Evolutionary conservation across 2,888 invertebrate species (phyloP), one percentile per base, ranked within the genome.

Genomic region (Drosophila kuntzei): DNA sequence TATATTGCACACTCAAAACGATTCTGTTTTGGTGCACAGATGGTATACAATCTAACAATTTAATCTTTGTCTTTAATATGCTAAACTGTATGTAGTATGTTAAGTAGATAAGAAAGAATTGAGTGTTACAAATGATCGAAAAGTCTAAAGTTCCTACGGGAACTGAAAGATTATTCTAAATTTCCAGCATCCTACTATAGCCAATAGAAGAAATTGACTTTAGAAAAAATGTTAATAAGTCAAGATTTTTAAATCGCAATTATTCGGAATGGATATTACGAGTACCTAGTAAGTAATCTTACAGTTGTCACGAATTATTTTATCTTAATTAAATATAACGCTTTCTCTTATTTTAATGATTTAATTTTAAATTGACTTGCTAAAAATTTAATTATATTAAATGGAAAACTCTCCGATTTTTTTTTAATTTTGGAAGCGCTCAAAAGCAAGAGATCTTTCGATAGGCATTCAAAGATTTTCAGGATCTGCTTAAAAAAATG

Each of bases 21-120:
- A 18, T 11, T 36, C 29, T 39, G 50, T 41, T 43, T 29, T n/a
- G 8, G 16, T 55, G 22, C 36, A 47, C 32, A n/a, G 37, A 14
- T 55, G 50, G 36, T 55, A 51, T 32, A 55, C 49, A 69, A 62
- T 70, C 55, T 70, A 53, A 39, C 18, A 69, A 69, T 69, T 69
- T 70, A 32, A 57, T 49, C 11, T 62, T 32, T 69, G 22, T 47
- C 18, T 43, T 32, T 41, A 41, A 51, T 55, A 36, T 55, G 39
- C 41, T 32, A 69, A 61, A 60, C 43, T 69, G 61, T 70, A 50
- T 63, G 16, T 43, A 16, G 20, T 43, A 34, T 53, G 39, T 54
- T 49, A 51, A 39, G 37, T 51, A 14, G 41, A 20, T 60, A 49
- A 69, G 51, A 60, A 50, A 49, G 16, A 49, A 54, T 59, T 11